Evolutionary conservation across 2,797 vertebrate genomes (phyloP), one percentile per base, ranked within the genome.

Genomic region (Meda fulgida): DNA sequence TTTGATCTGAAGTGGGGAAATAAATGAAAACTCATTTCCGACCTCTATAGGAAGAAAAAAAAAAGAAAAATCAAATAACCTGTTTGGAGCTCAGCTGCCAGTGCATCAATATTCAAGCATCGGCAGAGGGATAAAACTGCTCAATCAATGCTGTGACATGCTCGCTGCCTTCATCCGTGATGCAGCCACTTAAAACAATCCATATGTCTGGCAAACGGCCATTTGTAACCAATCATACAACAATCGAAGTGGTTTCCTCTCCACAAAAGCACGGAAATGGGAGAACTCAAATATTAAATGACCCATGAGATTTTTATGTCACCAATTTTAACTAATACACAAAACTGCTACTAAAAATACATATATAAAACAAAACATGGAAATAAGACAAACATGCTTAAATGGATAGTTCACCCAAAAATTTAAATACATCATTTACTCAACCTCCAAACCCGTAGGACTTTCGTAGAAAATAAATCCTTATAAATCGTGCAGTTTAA

Each of bases 101-200:
- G 83, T 77, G 29, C 84, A 91, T 94, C 92, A 84, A 94, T 94
- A 91, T 55, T 78, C 40, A 84, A 81, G 82, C 83, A 84, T 78
- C 87, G 66, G 84, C 86, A 7, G 92, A 9, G 63, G 36, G 85
- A 86, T 88, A 84, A 92, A 92, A 92, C 10, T 80, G 90, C 88
- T 71, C 76, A 84, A 88, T 93, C 92, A 70, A 93, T 92, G 67
- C 31, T 53, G 80, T 26, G 31, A 83, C 92, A 88, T 80, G 92
- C 81, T 84, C 84, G 6, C 53, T 0, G 87, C 89, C 63, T 87
- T 87, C 69, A 89, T 89, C 89, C 85, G 58, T 79, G 84, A 93
- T 90, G 76, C 90, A 89, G 66, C 81, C 2, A 77, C 70, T 89
- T 67, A 55, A 26, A 69, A 85, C 81, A 92, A 95, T 94, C 92